Evolutionary conservation across 2,888 invertebrate genomes (phyloP).

Genomic region (Ferdinandea cuprea): DNA sequence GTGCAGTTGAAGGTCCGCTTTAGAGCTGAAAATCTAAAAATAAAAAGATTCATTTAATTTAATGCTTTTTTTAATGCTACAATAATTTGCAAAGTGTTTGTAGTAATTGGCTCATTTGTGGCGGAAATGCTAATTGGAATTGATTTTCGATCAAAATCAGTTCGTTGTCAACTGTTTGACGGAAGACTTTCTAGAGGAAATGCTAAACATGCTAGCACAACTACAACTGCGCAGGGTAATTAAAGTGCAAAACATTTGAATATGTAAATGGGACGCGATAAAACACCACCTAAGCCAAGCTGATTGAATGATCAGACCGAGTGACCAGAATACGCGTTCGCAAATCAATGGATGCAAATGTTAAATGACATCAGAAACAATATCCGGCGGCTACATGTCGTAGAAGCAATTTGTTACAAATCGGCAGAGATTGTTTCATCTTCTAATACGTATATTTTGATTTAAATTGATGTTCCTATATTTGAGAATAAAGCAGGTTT

Average conservation of each 20-base stretch:
- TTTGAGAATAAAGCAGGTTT: too few relatives aligned
- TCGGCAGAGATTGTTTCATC: slow-evolving; percentile 24
- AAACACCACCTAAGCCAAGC: slow-evolving; percentile 7
- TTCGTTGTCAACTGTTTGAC: neutral
- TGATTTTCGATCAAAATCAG: slow-evolving; percentile 9
- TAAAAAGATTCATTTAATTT: slow-evolving; percentile 77
- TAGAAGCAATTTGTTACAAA: neutral
- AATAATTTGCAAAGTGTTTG: slow-evolving; percentile 7
- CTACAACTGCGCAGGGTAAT: slow-evolving; percentile 6
- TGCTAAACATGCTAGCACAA: neutral
- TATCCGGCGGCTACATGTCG: slow-evolving; percentile 50
- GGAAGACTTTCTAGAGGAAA: slow-evolving; percentile 23
- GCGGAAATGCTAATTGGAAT: slow-evolving; percentile 23
- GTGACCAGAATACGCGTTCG: neutral
- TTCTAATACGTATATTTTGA: too few relatives aligned
- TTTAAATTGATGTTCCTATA: neutral
- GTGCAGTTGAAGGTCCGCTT: slow-evolving; percentile 98
- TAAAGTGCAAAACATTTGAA: slow-evolving; percentile 33
- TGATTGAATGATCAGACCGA: neutral
- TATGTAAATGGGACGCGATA: slow-evolving; percentile 34
- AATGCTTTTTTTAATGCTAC: neutral
- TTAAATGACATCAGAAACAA: slow-evolving; percentile 23
- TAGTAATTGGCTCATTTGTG: slow-evolving; percentile 25
- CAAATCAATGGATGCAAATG: slow-evolving; percentile 29
- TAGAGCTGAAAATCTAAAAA: slow-evolving; percentile 97